Percentiles rank a stretch among this genome's conserved stretches.
Evolutionary conservation across 1,140 invertebrate species (phyloP).

Genomic region (Drosophila serrata): DNA sequence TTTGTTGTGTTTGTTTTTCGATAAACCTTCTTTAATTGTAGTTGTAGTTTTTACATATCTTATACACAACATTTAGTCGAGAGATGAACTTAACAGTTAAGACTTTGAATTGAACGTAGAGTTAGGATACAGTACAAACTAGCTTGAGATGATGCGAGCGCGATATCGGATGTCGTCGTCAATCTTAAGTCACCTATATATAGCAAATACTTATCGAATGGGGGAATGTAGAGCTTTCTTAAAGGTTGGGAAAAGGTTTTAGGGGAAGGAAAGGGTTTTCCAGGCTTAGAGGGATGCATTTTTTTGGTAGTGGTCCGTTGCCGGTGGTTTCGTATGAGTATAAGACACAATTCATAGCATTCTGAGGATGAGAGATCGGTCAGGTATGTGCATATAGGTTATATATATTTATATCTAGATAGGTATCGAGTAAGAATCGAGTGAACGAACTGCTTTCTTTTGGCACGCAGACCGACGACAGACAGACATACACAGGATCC

Average conservation of each 20-base stretch:
- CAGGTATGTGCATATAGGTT: constrained; percentile 25
- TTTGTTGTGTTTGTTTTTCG: constrained; percentile 15
- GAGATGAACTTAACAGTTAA: constrained; percentile 47
- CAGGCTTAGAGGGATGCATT: not conserved
- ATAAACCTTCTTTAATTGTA: constrained; percentile 46
- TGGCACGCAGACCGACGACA: constrained; percentile 47
- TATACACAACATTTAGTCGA: constrained; percentile 57
- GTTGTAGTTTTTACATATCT: constrained; percentile 43
- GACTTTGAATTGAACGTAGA: constrained; percentile 53
- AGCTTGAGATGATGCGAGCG: constrained; percentile 37
- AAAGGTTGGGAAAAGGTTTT: not conserved
- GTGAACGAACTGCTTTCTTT: constrained; percentile 32
- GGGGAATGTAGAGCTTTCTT: not conserved
- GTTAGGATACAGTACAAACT: constrained; percentile 53
- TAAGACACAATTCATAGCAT: constrained; percentile 57
- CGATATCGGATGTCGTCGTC: constrained; percentile 14
- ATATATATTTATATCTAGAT: constrained; percentile 10
- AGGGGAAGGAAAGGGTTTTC: not conserved
- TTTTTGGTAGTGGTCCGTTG: constrained; percentile 48
- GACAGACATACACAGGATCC: constrained; percentile 35
- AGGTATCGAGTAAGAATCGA: constrained; percentile 21
- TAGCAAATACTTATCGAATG: constrained; percentile 29
- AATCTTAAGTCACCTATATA: constrained; percentile 33
- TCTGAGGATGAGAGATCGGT: constrained; percentile 47
- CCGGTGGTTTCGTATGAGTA: constrained; percentile 60